Evolutionary conservation across 2,888 invertebrate species (phyloP), one percentile per base, ranked within the genome.

Genomic region (Tenthredo amoena): DNA sequence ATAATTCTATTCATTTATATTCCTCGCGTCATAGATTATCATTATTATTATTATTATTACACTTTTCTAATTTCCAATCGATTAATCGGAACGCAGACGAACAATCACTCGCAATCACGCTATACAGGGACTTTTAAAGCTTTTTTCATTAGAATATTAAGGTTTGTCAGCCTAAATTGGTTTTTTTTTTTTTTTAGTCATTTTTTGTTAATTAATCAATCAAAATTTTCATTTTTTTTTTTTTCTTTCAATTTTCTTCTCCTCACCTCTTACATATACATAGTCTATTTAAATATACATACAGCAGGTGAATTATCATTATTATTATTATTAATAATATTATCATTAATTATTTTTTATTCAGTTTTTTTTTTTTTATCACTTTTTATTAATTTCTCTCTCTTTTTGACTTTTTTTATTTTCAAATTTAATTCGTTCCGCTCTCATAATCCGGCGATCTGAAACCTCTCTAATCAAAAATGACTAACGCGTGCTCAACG

Each of bases 91-190:
- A 68, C 68, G 50, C 68, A 83, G 43, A 68, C 15, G 26, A 47
- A 68, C 43, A 68, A 83, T 68, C 43, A 83, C 31, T 68, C 68
- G 43, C 68, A 83, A 21, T 83, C 82, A 83, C 79, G 79, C 82
- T 68, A 83, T 26, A 68, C 21, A 34, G 43, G 82, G 43, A 43
- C 18, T 68, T 68, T 83, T 83, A 83, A 83, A 83, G 82, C 82
- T 83, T 83, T 81, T 83, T 50, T 68, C 68, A 68, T 83, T 83
- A 83, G 82, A 83, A 83, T 83, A 83, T 83, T 31, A 68, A 83
- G 82, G 47, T 83, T 68, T 50, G 47, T 83, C 65, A 83, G 82
- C 82, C 82, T 83, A 83, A 83, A 31, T 68, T 26, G 12, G 18
- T 77, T 77, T 77, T 40, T 26, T 77, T 55, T 50, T 31, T 77